Evolutionary conservation across 2,888 invertebrate genomes (phyloP), one percentile per base, ranked within the genome.

Genomic region (Xanthia icteritia): DNA sequence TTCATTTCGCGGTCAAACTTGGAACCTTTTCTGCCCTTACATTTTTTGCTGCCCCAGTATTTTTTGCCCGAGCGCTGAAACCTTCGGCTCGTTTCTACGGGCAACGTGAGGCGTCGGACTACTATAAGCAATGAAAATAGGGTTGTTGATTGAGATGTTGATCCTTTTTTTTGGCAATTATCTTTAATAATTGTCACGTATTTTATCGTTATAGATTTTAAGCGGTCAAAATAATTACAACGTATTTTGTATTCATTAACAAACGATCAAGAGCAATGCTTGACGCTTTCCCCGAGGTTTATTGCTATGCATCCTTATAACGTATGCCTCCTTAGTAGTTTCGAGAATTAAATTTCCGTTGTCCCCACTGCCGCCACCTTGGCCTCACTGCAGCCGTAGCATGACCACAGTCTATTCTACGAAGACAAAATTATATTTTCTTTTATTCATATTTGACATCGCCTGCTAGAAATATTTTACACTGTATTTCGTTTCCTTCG

Each of bases 11-110:
- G 2, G 39, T 51, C 5, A 48, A n/a, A 23, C 31, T 58, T 15
- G 17, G 0, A 60, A 58, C 6, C 8, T 78, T 42, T 48, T 45
- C 31, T n/a, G 0, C 2, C 15, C 36, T 54, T 31, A n/a, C 1
- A 54, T 54, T 56, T 69, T 54, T 66, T 82, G 31, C 23, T 17
- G 0, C 42, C 42, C 69, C 79, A 64, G 63, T 82, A 74, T 20
- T 17, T 64, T 73, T 74, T 56, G 9, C 13, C 45, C 51, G 51
- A 83, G 54, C 71, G 63, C 71, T 82, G 74, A 71, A 74, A 79
- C 36, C 48, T 83, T 71, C 45, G 27, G 56, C 31, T 39, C 31
- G 17, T 78, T 74, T 36, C 61, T 70, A 73, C 13, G 42, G 48
- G 39, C 54, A 69, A 76, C 61, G 61, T 58, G 56, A 36, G 8